Evolutionary conservation across 2,113 vertebrate species (phyloP).

Genomic region (Bungarus multicinctus): DNA sequence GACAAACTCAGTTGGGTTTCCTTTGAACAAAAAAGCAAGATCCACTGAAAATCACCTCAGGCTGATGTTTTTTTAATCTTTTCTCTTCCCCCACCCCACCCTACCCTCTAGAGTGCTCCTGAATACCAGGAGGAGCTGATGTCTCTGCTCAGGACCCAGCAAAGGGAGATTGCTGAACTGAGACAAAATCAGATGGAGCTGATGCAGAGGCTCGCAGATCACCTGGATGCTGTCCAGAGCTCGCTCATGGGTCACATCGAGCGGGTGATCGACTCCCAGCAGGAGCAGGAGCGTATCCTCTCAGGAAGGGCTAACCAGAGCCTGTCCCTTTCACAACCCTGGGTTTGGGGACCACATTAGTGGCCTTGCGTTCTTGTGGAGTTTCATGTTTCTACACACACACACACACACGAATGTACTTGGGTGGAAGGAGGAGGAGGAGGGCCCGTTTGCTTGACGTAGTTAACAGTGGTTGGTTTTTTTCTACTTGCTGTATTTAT

Average conservation of each 20-base stretch:
- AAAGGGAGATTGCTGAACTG: slow-evolving; percentile 86
- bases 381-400: not conserved
- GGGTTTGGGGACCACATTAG: not conserved
- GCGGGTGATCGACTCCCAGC: slow-evolving; percentile 81
- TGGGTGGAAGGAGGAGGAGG: not conserved
- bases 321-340: fast-evolving
- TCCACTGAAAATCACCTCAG: not conserved
- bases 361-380: not conserved
- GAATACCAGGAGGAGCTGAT: slow-evolving; percentile 87
- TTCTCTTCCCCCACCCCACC: not conserved
- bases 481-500: not conserved
- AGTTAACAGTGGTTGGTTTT: not conserved
- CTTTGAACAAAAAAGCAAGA: not conserved
- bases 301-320: not conserved
- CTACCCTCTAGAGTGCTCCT: slow-evolving; percentile 64
- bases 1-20: not conserved
- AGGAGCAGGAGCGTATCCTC: slow-evolving; percentile 97
- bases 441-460: not conserved
- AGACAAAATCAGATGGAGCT: slow-evolving; percentile 82
- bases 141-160: slow-evolving; percentile 85
- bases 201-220: slow-evolving; percentile 77
- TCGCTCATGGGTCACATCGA: slow-evolving; percentile 87
- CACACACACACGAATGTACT: fast-evolving
- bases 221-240: slow-evolving; percentile 85
- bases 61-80: not conserved